Conservation (phyloP, 2,888 invertebrate species). For the Anthrax anthrax region DNA sequence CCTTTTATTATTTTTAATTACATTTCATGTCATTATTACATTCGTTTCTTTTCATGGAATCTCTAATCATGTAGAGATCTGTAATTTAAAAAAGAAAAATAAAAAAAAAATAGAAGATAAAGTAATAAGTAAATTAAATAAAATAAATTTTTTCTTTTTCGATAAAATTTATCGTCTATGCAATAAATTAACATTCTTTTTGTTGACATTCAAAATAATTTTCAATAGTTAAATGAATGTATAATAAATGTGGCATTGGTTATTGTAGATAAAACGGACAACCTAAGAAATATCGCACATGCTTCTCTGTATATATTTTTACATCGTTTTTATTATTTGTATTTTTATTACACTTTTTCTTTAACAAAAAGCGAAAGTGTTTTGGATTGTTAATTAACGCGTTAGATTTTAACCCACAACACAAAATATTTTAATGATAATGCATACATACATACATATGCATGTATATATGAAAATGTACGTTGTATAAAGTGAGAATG, state of each 20-base stretch:
- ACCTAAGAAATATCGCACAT: too few species aligned
- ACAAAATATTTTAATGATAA: too few species aligned
- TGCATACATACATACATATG: too few species aligned
- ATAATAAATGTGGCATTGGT: too few species aligned
- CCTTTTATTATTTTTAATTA: background rate
- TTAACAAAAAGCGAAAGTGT: conserved; percentile 7
- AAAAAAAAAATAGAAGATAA: background rate
- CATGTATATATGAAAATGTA: too few species aligned
- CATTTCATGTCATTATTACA: background rate
- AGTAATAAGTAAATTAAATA: background rate
- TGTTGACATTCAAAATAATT: background rate
- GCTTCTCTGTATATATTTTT: too few species aligned
- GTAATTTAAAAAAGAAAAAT: conserved; percentile 1
- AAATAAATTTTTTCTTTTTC: background rate
- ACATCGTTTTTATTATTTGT: too few species aligned
- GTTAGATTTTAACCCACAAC: too few species aligned
- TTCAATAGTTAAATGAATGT: conserved; percentile 4
- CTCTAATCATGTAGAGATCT: background rate
- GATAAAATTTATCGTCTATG: background rate
- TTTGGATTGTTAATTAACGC: conserved; percentile 3
- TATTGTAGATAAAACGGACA: too few species aligned
- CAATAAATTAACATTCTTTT: too few species aligned
- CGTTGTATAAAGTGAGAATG: too few species aligned
- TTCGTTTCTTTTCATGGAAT: background rate
- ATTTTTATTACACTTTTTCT: too few species aligned